Conservation (phyloP, 2,797 vertebrate species). For the Sebastes oblongus region DNA sequence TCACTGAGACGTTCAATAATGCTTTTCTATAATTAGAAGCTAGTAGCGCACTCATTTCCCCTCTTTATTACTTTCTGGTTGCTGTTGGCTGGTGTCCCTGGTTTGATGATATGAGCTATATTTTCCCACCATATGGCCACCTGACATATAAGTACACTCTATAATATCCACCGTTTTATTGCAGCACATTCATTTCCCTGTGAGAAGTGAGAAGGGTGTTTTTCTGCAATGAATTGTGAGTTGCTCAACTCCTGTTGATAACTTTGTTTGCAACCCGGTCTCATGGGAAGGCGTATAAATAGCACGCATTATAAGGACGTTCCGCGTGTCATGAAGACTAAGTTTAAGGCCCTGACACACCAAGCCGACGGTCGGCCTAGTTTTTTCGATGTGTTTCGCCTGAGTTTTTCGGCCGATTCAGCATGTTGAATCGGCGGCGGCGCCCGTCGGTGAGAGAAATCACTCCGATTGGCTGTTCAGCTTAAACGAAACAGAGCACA, state of each 20-base stretch:
- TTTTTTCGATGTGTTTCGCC: too few species aligned
- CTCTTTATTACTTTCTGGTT: conserved; percentile 46
- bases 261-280: neutral
- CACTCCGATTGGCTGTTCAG: too few species aligned
- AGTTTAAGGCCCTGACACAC: neutral
- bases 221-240: neutral
- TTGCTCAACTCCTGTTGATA: neutral
- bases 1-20: conserved; percentile 68
- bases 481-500: too few species aligned
- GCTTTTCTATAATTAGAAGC: conserved; percentile 73
- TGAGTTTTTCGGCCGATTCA: too few species aligned
- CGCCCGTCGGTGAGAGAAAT: too few species aligned
- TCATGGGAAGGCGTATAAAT: neutral
- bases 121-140: conserved; percentile 49
- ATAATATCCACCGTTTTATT: conserved; percentile 48
- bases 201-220: neutral
- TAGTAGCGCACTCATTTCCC: conserved; percentile 43
- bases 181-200: conserved; percentile 50
- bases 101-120: conserved; percentile 45
- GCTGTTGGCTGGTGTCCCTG: conserved; percentile 32
- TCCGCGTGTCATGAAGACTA: neutral
- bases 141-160: conserved; percentile 47
- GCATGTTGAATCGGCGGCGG: too few species aligned
- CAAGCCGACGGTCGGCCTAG: too few species aligned
- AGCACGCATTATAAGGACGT: neutral